phyloP scores from a whole-genome alignment of 53 echinoderm and acorn worm genomes.

The Actinopyga echinites region DNA sequence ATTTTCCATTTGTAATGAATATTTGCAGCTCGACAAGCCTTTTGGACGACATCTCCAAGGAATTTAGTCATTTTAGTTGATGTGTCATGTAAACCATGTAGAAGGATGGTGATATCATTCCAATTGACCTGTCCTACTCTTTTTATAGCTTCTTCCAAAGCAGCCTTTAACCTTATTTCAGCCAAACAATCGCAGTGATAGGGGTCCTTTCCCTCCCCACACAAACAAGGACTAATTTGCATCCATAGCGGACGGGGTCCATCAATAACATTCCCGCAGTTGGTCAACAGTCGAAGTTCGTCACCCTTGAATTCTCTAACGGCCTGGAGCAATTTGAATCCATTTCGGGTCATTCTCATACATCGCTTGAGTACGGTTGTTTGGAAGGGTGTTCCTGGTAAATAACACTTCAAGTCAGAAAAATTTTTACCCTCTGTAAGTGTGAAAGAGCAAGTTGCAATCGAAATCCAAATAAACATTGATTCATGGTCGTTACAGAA shows the following conservation, averaged over 20 bases:
- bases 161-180: background rate
- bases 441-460: conserved; percentile 14
- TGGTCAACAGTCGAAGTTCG: background rate
- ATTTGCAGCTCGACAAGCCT: background rate
- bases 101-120: background rate
- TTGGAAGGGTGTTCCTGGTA: background rate
- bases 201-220: background rate
- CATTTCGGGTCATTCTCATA: conserved; percentile 22
- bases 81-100: conserved; percentile 3
- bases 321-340: background rate
- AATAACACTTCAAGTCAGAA: background rate
- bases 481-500: background rate
- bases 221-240: background rate
- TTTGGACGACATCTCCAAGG: background rate
- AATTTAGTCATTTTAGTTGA: conserved; percentile 2
- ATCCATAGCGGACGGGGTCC: conserved; percentile 10
- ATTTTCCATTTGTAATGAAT: background rate
- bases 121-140: background rate
- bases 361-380: background rate
- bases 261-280: conserved; percentile 21
- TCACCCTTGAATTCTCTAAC: conserved; percentile 34
- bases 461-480: conserved; percentile 11
- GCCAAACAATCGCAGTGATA: background rate
- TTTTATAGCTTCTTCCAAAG: background rate
- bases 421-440: background rate